Evolutionary conservation across 2,797 vertebrate genomes (phyloP).

Genomic region (Orestias chungarensis): DNA sequence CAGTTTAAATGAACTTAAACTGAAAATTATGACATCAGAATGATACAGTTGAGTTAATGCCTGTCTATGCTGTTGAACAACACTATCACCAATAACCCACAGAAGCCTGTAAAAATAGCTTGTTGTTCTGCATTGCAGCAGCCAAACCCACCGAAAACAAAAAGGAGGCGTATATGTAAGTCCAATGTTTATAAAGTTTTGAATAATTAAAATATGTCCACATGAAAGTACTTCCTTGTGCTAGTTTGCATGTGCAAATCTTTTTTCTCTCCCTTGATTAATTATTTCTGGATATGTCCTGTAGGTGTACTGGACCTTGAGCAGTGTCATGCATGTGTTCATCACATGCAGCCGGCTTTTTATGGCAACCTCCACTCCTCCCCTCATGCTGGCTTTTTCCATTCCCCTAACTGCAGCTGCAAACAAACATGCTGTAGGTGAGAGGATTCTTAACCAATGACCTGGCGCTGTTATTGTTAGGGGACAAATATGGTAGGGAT

Average conservation of each 20-base stretch:
- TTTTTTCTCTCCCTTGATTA: not conserved
- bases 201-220: constrained; percentile 61
- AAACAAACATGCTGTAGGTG: not conserved
- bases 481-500: not conserved
- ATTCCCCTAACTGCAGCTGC: not conserved
- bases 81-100: not conserved
- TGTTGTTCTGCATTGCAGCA: not conserved
- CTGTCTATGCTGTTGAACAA: not conserved
- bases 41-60: not conserved
- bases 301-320: constrained; percentile 11
- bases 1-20: not conserved
- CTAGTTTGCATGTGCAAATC: constrained; percentile 14
- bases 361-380: constrained; percentile 5
- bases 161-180: not conserved
- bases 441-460: not conserved
- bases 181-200: constrained; percentile 23
- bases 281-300: not conserved
- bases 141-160: not conserved
- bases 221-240: constrained; percentile 5
- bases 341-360: constrained; percentile 33
- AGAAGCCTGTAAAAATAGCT: not conserved
- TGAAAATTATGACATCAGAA: not conserved
- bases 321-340: not conserved
- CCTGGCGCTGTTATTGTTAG: not conserved
- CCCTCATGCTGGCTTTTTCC: constrained; percentile 5